These are phyloP conservation scores for Drymodes brunneopygia DNA, from an alignment of 2,113 vertebrate species.

Conservation along the genomic window DNA sequence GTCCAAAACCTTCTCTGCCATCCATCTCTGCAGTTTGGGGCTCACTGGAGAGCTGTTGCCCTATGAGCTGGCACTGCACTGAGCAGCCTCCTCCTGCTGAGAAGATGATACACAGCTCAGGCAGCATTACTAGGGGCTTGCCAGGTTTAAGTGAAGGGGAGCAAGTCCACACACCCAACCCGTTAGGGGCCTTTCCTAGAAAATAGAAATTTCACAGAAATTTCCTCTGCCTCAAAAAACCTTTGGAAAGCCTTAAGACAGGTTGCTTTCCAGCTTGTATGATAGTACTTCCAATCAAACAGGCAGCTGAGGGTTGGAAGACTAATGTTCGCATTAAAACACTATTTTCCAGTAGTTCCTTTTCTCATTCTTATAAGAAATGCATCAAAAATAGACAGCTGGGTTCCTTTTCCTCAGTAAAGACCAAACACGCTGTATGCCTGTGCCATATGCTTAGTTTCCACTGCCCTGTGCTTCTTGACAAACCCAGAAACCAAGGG, in stretches of 20 bases:
- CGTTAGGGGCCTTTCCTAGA: not conserved
- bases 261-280: not conserved
- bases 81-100: not conserved
- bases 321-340: not conserved
- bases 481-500: not conserved
- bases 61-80: fast-evolving
- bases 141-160: not conserved
- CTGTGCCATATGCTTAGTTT: not conserved
- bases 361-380: not conserved
- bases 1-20: not conserved
- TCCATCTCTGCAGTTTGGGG: not conserved
- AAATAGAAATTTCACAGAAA: not conserved
- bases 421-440: not conserved
- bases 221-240: not conserved
- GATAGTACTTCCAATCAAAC: not conserved
- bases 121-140: not conserved
- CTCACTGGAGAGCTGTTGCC: fast-evolving
- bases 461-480: not conserved
- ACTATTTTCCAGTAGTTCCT: not conserved
- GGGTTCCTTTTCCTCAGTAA: not conserved
- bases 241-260: not conserved
- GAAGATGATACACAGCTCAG: not conserved
- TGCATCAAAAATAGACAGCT: not conserved
- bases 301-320: not conserved
- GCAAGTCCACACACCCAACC: not conserved